Evolutionary conservation across 2,113 vertebrate species (phyloP).

Genomic region (Pampusana beccarii): DNA sequence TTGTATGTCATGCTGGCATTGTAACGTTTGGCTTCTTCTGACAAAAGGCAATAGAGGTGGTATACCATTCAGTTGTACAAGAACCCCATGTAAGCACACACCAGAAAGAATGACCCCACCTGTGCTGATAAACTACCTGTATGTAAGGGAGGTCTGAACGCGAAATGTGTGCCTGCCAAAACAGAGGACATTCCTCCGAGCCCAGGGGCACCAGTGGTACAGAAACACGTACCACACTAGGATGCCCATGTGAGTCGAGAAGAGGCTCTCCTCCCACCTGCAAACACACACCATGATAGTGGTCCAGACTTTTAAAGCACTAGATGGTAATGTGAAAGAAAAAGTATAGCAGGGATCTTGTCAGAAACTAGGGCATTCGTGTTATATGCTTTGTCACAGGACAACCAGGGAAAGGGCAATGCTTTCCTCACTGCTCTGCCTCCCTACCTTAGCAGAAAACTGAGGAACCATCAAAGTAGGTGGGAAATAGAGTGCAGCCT

Average conservation of each 20-base stretch:
- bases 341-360: neutral
- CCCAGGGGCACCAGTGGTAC: neutral
- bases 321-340: neutral
- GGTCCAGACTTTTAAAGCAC: neutral
- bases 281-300: neutral
- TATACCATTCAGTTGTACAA: neutral
- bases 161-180: fast-evolving
- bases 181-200: neutral
- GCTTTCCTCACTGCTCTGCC: neutral
- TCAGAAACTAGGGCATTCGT: neutral
- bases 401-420: neutral
- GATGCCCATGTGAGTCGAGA: fast-evolving
- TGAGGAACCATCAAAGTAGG: neutral
- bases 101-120: neutral
- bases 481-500: neutral
- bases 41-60: neutral
- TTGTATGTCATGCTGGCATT: neutral
- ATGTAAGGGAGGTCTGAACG: neutral
- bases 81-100: neutral
- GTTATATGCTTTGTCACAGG: neutral
- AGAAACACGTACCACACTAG: neutral
- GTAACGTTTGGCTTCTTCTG: neutral
- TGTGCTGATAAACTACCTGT: neutral
- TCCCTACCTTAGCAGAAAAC: neutral
- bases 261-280: neutral